Percentiles rank a stretch among this genome's conserved stretches.
Conservation (phyloP, 2,113 vertebrate genomes). For the Thalassoma bifasciatum region DNA sequence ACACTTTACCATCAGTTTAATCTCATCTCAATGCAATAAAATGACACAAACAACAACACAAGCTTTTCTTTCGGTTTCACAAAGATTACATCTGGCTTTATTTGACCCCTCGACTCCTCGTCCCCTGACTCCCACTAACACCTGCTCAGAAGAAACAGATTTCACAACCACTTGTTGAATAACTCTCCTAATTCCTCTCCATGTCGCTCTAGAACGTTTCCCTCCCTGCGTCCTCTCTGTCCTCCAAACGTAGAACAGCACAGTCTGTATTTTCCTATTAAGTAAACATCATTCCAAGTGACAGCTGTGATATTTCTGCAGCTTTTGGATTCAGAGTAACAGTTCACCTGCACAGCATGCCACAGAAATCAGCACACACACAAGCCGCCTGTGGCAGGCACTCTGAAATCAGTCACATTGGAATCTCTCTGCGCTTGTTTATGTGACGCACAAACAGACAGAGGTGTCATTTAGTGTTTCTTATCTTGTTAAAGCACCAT, state of each 20-base stretch:
- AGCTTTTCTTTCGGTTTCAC: too few species aligned
- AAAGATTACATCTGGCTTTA: too few species aligned
- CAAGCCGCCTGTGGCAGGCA: constrained; percentile 1
- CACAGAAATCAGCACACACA: background rate
- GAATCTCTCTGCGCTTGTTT: background rate
- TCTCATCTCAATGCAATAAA: too few species aligned
- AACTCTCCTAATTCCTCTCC: too few species aligned
- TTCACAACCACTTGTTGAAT: too few species aligned
- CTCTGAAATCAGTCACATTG: constrained; percentile 35
- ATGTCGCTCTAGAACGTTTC: too few species aligned
- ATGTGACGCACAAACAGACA: constrained; percentile 1
- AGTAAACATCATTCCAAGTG: constrained; percentile 16
- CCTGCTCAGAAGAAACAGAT: too few species aligned
- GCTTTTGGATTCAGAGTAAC: constrained; percentile 21
- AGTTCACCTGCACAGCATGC: constrained; percentile 8
- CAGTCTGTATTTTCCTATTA: background rate
- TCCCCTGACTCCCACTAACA: too few species aligned
- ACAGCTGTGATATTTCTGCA: constrained; percentile 27
- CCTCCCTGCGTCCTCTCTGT: too few species aligned
- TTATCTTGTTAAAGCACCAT: background rate
- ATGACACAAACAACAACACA: too few species aligned
- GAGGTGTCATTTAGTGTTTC: constrained; percentile 5
- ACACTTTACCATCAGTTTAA: too few species aligned
- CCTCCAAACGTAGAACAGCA: background rate
- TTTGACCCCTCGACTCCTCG: too few species aligned